A percentile compares a stretch with the other conserved stretches of the same genome.
phyloP scores from a whole-genome alignment of 2,113 vertebrate genomes.

The Phocoena sinus region DNA sequence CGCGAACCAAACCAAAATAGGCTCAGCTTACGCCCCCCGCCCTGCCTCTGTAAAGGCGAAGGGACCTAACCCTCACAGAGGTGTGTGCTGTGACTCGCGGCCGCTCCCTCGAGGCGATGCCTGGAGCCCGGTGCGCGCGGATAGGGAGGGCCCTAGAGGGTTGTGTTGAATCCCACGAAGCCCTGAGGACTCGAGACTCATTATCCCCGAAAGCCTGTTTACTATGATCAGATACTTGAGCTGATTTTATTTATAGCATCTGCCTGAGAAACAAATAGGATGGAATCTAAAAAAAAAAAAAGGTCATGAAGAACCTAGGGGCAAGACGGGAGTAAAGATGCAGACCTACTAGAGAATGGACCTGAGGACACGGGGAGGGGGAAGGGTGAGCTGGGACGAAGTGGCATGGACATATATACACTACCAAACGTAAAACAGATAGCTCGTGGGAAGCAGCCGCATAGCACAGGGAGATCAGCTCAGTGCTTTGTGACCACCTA shows the following conservation, averaged over 20 bases:
- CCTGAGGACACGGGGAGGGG: too few relatives aligned
- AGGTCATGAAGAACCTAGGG: too few relatives aligned
- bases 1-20: neutral
- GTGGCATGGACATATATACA: too few relatives aligned
- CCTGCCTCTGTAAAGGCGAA: neutral
- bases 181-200: slow-evolving; percentile 18
- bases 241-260: slow-evolving; percentile 16
- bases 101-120: neutral
- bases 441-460: too few relatives aligned
- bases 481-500: too few relatives aligned
- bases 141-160: neutral
- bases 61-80: rapidly evolving
- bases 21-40: neutral
- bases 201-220: slow-evolving; percentile 43
- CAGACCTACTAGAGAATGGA: too few relatives aligned
- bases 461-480: too few relatives aligned
- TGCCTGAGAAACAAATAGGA: neutral
- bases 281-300: too few relatives aligned
- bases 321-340: too few relatives aligned
- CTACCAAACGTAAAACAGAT: too few relatives aligned
- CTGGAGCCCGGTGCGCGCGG: neutral
- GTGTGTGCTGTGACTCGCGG: neutral
- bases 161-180: neutral
- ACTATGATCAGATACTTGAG: neutral
- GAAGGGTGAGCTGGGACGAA: too few relatives aligned